Base-by-base conservation (phyloP, 1,140 invertebrate species). In the Lepidurus arcticus region DNA sequence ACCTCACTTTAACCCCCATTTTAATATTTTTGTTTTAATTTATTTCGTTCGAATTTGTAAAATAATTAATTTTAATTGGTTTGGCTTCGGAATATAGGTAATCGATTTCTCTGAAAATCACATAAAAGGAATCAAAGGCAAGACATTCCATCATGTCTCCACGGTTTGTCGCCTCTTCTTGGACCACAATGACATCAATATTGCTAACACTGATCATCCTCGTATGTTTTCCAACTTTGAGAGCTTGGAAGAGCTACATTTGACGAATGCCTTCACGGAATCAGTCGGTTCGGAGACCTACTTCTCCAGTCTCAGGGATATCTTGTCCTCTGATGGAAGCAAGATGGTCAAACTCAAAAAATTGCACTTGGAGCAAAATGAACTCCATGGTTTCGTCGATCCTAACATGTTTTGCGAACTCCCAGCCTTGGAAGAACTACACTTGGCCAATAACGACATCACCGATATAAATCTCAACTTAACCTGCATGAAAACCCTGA, bases 191-290 rank as follows among this genome's bases (percentile, higher is more conserved):
- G 85, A 92, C 79, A 83, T 93, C 3, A 88, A 89, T 1, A 89
- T 92, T 74, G 87, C 88, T 26, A 87, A 86, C 73, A 85, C 86
- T 2, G 90, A 89, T 79, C 92, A 93, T 85, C 91, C 91, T 0
- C 85, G 92, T 76, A 86, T 94, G 6, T 92, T 94, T 82, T 92
- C 91, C 2, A 93, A 93, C 84, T 93, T 94, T 84, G 84, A 88
- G 1, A 91, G 91, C 76, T 84, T 94, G 4, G 82, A 89, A 76
- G 91, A 92, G 81, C 84, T 94, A 1, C 91, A 93, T 84, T 84
- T 94, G 47, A 92, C 91, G 3, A 89, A 92, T 82, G 91, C 92
- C 2, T 94, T 94, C 83, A 89, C 90, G 77, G 90, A 92, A 82
- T 80, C 76, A 42, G 79, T 83, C 11, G 81, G 82, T 75, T 65